A percentile compares a stretch with the other conserved stretches of the same genome.
These are phyloP conservation scores for Drosophila quadrilineata DNA, from an alignment of 1,140 invertebrate species.

Conservation along the genomic window DNA sequence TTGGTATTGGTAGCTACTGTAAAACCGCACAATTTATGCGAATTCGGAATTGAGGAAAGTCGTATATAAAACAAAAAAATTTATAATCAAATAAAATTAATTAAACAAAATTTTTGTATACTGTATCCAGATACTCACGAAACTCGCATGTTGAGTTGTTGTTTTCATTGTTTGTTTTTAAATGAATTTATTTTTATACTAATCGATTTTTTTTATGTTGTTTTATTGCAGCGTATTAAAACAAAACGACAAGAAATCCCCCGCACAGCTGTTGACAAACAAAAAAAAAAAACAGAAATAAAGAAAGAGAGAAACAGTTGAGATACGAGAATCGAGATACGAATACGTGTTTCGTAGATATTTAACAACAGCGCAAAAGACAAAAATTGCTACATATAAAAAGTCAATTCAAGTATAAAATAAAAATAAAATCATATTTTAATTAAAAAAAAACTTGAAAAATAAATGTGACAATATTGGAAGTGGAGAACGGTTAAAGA, in stretches of 20 bases:
- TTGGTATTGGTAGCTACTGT: no score
- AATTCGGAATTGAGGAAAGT: no score
- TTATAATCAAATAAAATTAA: no score
- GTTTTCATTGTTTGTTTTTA: no score
- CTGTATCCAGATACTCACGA: no score
- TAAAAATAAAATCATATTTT: conserved; percentile 1
- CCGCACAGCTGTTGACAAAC: no score
- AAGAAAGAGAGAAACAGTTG: conserved; percentile 32
- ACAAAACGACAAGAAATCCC: conserved; percentile 14
- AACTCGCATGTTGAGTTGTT: no score
- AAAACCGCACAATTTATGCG: no score
- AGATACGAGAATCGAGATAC: conserved; percentile 39
- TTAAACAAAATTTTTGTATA: no score
- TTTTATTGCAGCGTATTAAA: conserved; percentile 53
- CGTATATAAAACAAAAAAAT: no score
- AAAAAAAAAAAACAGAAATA: conserved; percentile 24
- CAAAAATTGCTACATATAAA: conserved; percentile 41
- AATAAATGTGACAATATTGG: background rate
- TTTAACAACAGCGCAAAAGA: conserved; percentile 19
- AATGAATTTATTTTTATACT: no score
- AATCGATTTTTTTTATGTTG: conserved; percentile 26
- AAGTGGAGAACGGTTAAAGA: background rate
- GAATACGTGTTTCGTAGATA: conserved; percentile 49
- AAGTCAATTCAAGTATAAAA: no score
- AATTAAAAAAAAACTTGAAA: conserved; percentile 2